Conservation (phyloP, 2,888 invertebrate genomes). For the Seladonia tumulorum region DNA sequence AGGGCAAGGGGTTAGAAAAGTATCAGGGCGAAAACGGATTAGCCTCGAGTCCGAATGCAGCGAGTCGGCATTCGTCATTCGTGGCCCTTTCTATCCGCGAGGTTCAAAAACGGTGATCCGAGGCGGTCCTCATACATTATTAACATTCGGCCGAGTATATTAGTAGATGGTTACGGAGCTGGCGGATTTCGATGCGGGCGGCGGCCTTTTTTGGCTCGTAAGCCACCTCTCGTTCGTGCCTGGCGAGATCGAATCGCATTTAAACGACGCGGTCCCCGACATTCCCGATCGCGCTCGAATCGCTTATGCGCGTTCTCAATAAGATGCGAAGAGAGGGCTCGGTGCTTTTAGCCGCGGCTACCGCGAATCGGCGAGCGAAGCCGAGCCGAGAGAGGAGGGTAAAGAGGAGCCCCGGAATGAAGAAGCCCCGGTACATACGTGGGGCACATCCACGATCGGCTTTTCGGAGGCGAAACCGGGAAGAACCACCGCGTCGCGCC, state of each 20-base stretch:
- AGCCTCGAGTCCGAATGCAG: neutral
- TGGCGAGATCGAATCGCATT: constrained; percentile 55
- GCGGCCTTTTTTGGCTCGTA: constrained; percentile 51
- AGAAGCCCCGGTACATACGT: constrained; percentile 39
- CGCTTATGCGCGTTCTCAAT: constrained; percentile 59
- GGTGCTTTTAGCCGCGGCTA: constrained; percentile 30
- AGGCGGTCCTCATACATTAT: constrained; percentile 62
- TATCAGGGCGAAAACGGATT: too few species aligned
- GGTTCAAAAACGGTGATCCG: constrained; percentile 6
- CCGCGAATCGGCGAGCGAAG: neutral
- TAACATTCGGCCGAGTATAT: constrained; percentile 52
- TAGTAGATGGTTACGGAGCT: constrained; percentile 51
- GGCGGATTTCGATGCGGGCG: constrained; percentile 55
- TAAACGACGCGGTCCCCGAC: constrained; percentile 52
- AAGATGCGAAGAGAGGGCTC: constrained; percentile 50
- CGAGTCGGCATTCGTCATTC: neutral
- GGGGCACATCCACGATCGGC: constrained; percentile 59
- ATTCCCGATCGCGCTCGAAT: constrained; percentile 60
- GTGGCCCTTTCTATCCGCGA: neutral
- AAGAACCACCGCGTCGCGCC: constrained; percentile 68
- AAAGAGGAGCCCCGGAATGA: constrained; percentile 16
- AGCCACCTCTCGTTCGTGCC: constrained; percentile 19
- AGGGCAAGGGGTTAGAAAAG: too few species aligned
- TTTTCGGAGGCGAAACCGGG: constrained; percentile 54
- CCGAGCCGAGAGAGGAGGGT: neutral